phyloP scores from a whole-genome alignment of 2,113 vertebrate genomes.

The Urocitellus parryii region DNA sequence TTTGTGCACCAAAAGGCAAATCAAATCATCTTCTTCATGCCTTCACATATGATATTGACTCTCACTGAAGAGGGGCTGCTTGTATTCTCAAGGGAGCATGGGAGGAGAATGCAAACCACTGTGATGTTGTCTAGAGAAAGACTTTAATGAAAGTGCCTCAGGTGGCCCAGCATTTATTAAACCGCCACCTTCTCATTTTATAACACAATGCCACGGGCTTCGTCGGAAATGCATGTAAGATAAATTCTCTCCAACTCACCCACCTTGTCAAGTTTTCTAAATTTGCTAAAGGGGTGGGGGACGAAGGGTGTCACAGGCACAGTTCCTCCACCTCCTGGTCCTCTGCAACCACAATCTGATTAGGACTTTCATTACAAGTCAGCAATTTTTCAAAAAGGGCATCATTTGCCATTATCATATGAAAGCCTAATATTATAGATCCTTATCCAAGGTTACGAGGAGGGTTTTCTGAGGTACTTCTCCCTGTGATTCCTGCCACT shows the following conservation, averaged over 20 bases:
- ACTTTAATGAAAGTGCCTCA: constrained; percentile 96
- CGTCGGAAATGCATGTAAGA: constrained; percentile 90
- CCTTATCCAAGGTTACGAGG: constrained; percentile 88
- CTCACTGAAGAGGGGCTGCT: constrained; percentile 87
- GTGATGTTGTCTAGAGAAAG: constrained; percentile 88
- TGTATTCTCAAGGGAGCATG: constrained; percentile 86
- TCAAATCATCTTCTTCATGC: constrained; percentile 84
- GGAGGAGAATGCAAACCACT: constrained; percentile 88
- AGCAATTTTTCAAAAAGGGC: constrained; percentile 88
- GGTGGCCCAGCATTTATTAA: constrained; percentile 91
- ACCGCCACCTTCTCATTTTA: constrained; percentile 88
- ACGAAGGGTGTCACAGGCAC: constrained; percentile 30
- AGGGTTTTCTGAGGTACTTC: constrained; percentile 87
- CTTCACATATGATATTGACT: constrained; percentile 87
- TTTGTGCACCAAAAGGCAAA: constrained; percentile 78
- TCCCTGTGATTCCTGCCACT: constrained; percentile 89
- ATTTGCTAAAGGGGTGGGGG: constrained; percentile 79
- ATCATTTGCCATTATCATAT: constrained; percentile 91
- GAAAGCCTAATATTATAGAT: constrained; percentile 91
- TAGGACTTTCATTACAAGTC: constrained; percentile 89
- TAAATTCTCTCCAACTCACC: constrained; percentile 86
- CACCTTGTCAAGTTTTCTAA: constrained; percentile 87
- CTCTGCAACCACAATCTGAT: constrained; percentile 87
- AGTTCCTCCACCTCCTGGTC: constrained; percentile 71
- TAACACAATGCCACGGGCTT: constrained; percentile 87